Percentiles rank a stretch among this genome's conserved stretches.
Conservation (phyloP, 1,140 invertebrate genomes). For the Heliconius himera region DNA sequence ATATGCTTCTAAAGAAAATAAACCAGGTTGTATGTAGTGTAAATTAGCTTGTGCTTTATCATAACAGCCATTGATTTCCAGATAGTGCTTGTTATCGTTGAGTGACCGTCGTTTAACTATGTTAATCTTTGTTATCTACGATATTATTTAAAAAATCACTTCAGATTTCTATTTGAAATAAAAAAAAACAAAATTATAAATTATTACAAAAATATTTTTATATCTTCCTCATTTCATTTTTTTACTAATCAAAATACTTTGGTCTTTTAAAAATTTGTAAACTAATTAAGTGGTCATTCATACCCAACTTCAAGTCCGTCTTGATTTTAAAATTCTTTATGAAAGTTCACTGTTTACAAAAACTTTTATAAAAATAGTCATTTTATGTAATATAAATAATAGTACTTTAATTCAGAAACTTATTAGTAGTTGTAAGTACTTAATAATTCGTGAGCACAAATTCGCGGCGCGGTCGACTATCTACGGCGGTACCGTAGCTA, state of each 20-base stretch:
- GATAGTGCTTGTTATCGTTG: conserved; percentile 29
- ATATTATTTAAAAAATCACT: conserved; percentile 9
- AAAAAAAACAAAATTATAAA: neutral
- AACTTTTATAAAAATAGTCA: neutral
- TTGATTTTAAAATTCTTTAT: neutral
- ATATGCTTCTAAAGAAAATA: neutral
- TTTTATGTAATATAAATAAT: neutral
- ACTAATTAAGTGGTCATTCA: neutral
- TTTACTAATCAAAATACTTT: too few relatives aligned
- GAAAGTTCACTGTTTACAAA: neutral
- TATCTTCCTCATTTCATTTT: neutral
- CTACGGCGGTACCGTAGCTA: conserved; percentile 54
- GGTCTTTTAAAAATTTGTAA: too few relatives aligned
- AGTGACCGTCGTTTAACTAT: conserved; percentile 21
- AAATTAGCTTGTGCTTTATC: conserved; percentile 17
- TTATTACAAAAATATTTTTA: neutral
- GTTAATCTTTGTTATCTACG: conserved; percentile 11
- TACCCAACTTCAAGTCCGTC: neutral
- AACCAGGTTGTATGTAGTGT: neutral
- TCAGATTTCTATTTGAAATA: neutral
- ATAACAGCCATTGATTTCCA: conserved; percentile 36
- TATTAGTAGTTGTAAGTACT: neutral
- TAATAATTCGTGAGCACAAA: neutral
- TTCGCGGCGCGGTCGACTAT: conserved; percentile 12
- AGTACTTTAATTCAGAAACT: neutral